A percentile compares a stretch with the other conserved stretches of the same genome.
These are phyloP conservation scores for Vulpes lagopus DNA, from an alignment of 2,113 vertebrate genomes.

Conservation along the genomic window DNA sequence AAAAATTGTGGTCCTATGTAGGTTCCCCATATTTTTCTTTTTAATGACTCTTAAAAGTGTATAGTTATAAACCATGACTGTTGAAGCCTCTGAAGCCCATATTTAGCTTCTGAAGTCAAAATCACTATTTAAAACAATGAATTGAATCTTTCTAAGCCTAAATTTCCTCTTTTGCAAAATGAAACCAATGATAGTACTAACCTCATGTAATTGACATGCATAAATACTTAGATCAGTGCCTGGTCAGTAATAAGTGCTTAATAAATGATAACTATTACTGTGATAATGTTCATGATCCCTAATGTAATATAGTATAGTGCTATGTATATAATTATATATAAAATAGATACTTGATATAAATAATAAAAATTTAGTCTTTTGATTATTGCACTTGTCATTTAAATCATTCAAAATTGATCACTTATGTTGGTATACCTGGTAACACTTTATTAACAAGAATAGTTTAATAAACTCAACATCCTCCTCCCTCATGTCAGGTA, in stretches of 20 bases:
- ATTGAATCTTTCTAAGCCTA: background rate
- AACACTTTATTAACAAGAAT: conserved; percentile 5
- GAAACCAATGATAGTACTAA: background rate
- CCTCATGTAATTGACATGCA: background rate
- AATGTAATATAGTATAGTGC: background rate
- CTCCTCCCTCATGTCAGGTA: background rate
- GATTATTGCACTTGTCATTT: conserved; percentile 30
- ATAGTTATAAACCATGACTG: background rate
- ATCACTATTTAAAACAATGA: background rate
- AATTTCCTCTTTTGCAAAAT: conserved; percentile 3
- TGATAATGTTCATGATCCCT: background rate
- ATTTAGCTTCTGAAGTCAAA: background rate
- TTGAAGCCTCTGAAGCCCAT: background rate
- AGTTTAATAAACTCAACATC: background rate
- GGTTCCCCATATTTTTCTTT: background rate
- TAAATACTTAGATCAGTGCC: background rate
- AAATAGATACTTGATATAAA: background rate
- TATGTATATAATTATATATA: background rate
- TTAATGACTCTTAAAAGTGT: background rate
- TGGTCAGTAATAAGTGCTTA: background rate
- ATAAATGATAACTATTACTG: background rate
- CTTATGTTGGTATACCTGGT: background rate
- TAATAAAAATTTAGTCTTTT: background rate
- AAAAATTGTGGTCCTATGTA: background rate
- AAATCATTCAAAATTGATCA: conserved; percentile 33